phyloP scores from a whole-genome alignment of 2,797 vertebrate species.

The Gorsachius magnificus region DNA sequence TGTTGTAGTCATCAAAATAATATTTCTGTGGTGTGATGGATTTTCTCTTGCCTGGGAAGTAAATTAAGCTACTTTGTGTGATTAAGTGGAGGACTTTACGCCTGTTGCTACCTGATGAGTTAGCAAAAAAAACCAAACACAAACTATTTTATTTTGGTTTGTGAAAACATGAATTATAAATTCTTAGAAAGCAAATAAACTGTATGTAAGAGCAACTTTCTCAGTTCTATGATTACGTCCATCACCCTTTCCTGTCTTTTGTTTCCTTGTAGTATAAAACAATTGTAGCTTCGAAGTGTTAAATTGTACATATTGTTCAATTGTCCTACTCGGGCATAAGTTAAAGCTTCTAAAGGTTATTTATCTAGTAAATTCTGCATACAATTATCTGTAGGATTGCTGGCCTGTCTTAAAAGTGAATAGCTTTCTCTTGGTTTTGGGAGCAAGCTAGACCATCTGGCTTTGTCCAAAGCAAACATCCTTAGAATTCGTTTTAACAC shows the following conservation, averaged over 20 bases:
- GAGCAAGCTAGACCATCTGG: neutral
- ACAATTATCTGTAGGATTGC: neutral
- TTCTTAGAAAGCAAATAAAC: neutral
- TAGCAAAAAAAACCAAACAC: neutral
- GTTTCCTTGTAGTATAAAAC: neutral
- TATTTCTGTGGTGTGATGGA: neutral
- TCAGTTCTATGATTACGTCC: neutral
- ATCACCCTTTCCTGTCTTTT: neutral
- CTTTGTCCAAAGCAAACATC: neutral
- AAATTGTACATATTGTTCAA: neutral
- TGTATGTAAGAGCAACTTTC: neutral
- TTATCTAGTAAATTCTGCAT: neutral
- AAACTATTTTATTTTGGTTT: neutral
- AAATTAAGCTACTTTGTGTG: neutral
- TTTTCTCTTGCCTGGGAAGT: neutral
- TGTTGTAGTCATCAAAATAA: neutral
- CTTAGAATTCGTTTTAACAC: neutral
- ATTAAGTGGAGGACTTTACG: neutral
- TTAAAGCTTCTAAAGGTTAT: neutral
- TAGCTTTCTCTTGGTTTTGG: neutral
- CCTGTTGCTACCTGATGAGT: neutral
- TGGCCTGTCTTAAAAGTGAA: neutral
- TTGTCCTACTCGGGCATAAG: neutral
- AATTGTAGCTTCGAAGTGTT: neutral
- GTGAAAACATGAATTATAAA: neutral